phyloP scores from a whole-genome alignment of 64 coral and sea anemone species.

The Actinia tenebrosa region DNA sequence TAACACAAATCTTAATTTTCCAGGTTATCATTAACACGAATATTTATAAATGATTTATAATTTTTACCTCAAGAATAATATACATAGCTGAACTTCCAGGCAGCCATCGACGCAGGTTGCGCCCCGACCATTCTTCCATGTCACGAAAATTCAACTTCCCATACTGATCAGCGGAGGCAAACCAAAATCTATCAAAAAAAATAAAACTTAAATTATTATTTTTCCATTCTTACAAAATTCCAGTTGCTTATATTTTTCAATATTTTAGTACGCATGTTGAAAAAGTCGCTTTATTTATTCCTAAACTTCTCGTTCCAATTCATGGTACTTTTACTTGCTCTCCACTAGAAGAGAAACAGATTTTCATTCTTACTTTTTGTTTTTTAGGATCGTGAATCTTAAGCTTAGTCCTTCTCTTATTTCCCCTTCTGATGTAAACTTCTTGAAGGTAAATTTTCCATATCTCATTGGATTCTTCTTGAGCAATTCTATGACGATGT shows the following conservation, averaged over 20 bases:
- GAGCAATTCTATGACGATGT: slow-evolving; percentile 11
- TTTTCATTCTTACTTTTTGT: not conserved
- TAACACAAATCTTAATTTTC: too few relatives aligned
- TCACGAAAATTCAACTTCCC: slow-evolving; percentile 28
- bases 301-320: not conserved
- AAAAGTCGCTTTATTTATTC: too few relatives aligned
- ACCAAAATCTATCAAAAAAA: slow-evolving; percentile 16
- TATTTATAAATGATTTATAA: not conserved
- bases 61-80: slow-evolving; percentile 19
- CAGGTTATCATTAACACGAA: too few relatives aligned
- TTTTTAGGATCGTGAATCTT: not conserved
- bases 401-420: not conserved
- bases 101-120: slow-evolving; percentile 15
- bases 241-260: not conserved
- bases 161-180: slow-evolving; percentile 30
- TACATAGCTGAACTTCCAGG: slow-evolving; percentile 34
- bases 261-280: not conserved
- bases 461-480: slow-evolving; percentile 27
- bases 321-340: too few relatives aligned
- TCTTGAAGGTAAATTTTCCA: slow-evolving; percentile 9
- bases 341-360: too few relatives aligned
- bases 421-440: slow-evolving; percentile 14
- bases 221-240: not conserved
- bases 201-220: not conserved
- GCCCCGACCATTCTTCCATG: slow-evolving; percentile 15